Percentiles rank a stretch among this genome's conserved stretches.
Conservation (phyloP, 2,888 invertebrate species). For the Listrodromus nycthemerus region DNA sequence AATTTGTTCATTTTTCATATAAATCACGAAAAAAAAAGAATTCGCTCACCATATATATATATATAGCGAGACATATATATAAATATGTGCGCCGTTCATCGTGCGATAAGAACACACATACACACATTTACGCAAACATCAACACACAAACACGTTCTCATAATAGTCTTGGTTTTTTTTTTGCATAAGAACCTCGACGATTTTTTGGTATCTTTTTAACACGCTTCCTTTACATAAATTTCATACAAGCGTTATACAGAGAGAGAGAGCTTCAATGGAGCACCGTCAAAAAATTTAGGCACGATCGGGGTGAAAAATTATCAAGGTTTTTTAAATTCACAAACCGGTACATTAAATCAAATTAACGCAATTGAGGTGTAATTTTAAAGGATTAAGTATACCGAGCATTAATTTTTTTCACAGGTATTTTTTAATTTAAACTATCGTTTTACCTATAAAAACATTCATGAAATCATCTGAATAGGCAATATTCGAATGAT, state of each 20-base stretch:
- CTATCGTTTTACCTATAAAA: not conserved
- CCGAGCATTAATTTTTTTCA: not conserved
- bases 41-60: conserved; percentile 35
- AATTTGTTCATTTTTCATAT: conserved; percentile 22
- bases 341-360: not conserved
- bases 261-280: not conserved
- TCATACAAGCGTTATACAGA: not conserved
- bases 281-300: not conserved
- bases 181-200: conserved; percentile 9
- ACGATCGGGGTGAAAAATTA: not conserved
- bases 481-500: not conserved
- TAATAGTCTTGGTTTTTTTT: conserved; percentile 27
- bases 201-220: not conserved
- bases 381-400: not conserved
- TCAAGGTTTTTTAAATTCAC: not conserved
- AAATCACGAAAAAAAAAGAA: not conserved
- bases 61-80: too few relatives aligned
- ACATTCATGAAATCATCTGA: too few relatives aligned
- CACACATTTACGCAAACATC: conserved; percentile 24
- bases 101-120: conserved; percentile 30
- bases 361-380: not conserved
- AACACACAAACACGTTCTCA: conserved; percentile 19
- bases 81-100: conserved; percentile 51
- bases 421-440: not conserved
- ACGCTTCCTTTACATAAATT: not conserved